Conservation (phyloP, 2,113 vertebrate genomes). For the Zosterops lateralis region DNA sequence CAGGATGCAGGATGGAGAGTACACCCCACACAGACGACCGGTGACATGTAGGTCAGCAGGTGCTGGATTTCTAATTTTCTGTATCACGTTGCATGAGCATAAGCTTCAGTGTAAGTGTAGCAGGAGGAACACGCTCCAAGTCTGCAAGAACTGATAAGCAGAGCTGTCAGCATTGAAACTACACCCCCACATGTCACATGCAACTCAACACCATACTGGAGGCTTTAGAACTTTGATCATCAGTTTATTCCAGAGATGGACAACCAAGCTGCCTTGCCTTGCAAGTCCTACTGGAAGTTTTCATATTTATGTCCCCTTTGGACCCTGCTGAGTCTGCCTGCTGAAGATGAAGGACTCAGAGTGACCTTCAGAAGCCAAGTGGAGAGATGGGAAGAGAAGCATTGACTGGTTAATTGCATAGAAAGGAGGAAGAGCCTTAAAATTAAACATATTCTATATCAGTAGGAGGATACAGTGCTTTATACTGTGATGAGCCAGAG, state of each 20-base stretch:
- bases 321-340: not conserved
- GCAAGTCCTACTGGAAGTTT: not conserved
- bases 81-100: not conserved
- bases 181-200: not conserved
- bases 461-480: conserved; percentile 8
- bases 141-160: not conserved
- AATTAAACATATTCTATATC: not conserved
- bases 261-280: not conserved
- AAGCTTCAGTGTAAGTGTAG: fast-evolving
- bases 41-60: not conserved
- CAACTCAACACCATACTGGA: not conserved
- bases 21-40: not conserved
- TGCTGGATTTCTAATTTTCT: not conserved
- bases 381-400: not conserved
- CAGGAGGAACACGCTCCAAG: not conserved
- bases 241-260: not conserved
- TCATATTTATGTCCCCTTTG: not conserved
- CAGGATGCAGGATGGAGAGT: not conserved
- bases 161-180: not conserved
- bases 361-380: not conserved
- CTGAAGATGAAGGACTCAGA: fast-evolving
- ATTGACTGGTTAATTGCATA: not conserved
- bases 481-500: not conserved
- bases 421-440: not conserved
- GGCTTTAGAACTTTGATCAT: not conserved